Percentiles rank a stretch among this genome's conserved stretches.
Conservation (phyloP, 2,797 vertebrate species). For the Semotilus atromaculatus region DNA sequence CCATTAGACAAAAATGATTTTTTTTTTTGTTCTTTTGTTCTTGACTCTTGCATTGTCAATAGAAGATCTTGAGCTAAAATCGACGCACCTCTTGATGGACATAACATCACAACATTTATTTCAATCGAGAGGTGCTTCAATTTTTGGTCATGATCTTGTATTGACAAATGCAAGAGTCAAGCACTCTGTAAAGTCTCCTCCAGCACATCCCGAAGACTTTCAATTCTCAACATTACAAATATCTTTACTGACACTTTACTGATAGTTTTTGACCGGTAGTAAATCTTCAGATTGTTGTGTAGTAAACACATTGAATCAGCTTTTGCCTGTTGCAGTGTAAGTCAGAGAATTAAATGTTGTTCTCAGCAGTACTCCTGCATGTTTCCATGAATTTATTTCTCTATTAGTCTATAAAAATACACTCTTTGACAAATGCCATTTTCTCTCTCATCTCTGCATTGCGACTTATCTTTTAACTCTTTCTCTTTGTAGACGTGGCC, state of each 20-base stretch:
- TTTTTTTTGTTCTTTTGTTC: background rate
- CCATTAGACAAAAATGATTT: background rate
- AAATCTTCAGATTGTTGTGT: background rate
- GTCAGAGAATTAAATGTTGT: background rate
- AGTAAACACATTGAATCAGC: background rate
- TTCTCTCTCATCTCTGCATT: background rate
- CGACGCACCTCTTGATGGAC: too few relatives aligned
- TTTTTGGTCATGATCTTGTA: too few relatives aligned
- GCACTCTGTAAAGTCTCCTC: too few relatives aligned
- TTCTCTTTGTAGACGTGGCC: slow-evolving; percentile 84
- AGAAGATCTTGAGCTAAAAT: too few relatives aligned
- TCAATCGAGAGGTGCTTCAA: too few relatives aligned
- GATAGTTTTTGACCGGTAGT: background rate
- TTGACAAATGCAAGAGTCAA: too few relatives aligned
- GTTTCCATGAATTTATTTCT: background rate
- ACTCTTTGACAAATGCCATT: background rate
- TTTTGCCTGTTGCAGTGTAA: background rate
- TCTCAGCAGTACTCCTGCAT: background rate
- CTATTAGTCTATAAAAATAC: slow-evolving; percentile 16
- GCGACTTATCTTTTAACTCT: background rate
- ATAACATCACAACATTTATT: too few relatives aligned
- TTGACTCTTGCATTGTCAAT: too few relatives aligned
- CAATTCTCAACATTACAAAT: too few relatives aligned
- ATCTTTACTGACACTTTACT: too few relatives aligned
- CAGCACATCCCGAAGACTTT: too few relatives aligned